Conservation (phyloP, 2,888 invertebrate genomes). For the Amorpha juglandis region DNA sequence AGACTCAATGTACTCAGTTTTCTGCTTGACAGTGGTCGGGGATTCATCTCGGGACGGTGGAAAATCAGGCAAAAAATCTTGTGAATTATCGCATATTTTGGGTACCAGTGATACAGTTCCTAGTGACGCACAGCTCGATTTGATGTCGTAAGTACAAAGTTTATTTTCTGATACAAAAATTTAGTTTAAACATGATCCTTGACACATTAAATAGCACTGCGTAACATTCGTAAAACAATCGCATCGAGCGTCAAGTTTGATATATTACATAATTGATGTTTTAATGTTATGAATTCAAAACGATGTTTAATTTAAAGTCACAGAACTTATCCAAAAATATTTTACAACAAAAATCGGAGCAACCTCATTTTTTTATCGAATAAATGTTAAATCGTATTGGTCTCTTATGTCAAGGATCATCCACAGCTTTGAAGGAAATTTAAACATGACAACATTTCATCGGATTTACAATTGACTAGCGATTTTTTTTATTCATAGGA, state of each 20-base stretch:
- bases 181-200: constrained; percentile 4
- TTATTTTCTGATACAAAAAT: not conserved
- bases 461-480: constrained; percentile 27
- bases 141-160: constrained; percentile 83
- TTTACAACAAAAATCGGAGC: not conserved
- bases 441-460: not conserved
- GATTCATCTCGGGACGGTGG: constrained; percentile 90
- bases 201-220: not conserved
- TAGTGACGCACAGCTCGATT: constrained; percentile 90
- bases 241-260: not conserved
- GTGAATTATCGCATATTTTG: constrained; percentile 94
- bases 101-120: constrained; percentile 92
- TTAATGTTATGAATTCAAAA: no score
- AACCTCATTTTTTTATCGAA: not conserved
- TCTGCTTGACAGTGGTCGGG: constrained; percentile 86
- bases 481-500: constrained; percentile 82
- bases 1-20: constrained; percentile 36
- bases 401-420: constrained; percentile 2
- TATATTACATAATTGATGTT: not conserved
- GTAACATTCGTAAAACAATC: not conserved
- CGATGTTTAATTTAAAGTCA: not conserved
- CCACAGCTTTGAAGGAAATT: not conserved
- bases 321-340: not conserved
- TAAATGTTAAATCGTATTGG: not conserved
- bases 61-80: constrained; percentile 86